A percentile compares a stretch with the other conserved stretches of the same genome.
Evolutionary conservation across 2,113 vertebrate genomes (phyloP).

Genomic region (Willisornis vidua): DNA sequence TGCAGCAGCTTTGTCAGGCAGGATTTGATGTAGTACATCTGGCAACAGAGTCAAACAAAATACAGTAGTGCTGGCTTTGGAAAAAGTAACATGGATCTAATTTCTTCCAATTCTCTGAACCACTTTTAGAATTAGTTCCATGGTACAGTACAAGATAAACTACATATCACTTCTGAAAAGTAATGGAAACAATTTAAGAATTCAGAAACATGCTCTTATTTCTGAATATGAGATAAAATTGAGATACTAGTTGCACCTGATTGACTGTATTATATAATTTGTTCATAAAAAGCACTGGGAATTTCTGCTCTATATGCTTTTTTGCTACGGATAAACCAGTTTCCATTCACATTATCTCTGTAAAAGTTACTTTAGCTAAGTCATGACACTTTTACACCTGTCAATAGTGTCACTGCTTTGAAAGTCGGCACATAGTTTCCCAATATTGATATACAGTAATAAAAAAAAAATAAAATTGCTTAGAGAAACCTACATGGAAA

Average conservation of each 20-base stretch:
- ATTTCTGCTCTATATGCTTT: not conserved
- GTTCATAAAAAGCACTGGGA: not conserved
- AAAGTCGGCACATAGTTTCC: not conserved
- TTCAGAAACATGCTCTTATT: not conserved
- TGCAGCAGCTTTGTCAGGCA: slow-evolving; percentile 30
- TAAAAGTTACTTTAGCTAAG: not conserved
- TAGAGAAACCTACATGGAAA: not conserved
- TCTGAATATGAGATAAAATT: not conserved
- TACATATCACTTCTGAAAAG: not conserved
- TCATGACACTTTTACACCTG: not conserved
- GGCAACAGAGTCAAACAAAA: slow-evolving; percentile 29
- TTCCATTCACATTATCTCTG: not conserved
- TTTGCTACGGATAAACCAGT: not conserved
- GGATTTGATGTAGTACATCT: slow-evolving; percentile 21
- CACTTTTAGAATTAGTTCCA: not conserved
- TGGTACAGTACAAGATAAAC: slow-evolving; percentile 2
- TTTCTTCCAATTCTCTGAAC: slow-evolving; percentile 14
- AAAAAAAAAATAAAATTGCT: not conserved
- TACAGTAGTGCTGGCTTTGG: not conserved
- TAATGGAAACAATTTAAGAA: slow-evolving; percentile 12
- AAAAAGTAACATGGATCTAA: not conserved
- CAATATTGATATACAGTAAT: not conserved
- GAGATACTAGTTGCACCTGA: not conserved
- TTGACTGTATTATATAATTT: not conserved
- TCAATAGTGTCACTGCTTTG: not conserved